Evolutionary conservation across 1,140 invertebrate genomes (phyloP).

Genomic region (Orchesella cincta): DNA sequence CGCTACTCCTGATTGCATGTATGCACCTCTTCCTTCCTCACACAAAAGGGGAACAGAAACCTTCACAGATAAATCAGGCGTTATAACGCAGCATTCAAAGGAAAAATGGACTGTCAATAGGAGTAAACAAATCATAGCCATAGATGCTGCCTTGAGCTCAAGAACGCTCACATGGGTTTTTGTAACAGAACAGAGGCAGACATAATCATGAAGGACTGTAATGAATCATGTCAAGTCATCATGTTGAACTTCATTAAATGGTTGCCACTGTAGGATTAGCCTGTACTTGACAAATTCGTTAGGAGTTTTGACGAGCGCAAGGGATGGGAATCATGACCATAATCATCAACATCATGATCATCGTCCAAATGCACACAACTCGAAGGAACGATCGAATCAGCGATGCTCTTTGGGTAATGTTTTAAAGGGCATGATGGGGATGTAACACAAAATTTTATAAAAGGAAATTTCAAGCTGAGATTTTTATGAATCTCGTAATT

Average conservation of each 20-base stretch:
- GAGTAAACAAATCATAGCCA: conserved; percentile 3
- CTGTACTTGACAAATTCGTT: not conserved
- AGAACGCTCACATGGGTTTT: not conserved
- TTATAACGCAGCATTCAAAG: not conserved
- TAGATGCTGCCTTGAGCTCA: conserved; percentile 8
- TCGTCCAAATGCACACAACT: too few species aligned
- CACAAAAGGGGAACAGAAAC: too few species aligned
- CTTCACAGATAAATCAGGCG: not conserved
- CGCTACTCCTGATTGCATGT: too few species aligned
- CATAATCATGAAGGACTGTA: not conserved
- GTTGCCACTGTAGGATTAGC: too few species aligned
- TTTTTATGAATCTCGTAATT: not conserved
- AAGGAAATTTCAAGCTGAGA: not conserved
- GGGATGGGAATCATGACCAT: too few species aligned
- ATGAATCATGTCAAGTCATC: conserved; percentile 2
- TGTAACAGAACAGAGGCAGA: not conserved
- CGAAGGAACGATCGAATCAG: too few species aligned
- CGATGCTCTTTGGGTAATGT: too few species aligned
- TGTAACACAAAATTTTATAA: not conserved
- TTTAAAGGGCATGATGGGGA: not conserved
- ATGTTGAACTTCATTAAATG: not conserved
- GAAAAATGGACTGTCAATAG: conserved; percentile 12
- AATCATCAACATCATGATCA: too few species aligned
- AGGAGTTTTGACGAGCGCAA: too few species aligned
- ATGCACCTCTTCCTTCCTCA: too few species aligned